phyloP scores from a whole-genome alignment of 2,888 invertebrate genomes.

The Drosophila affinis region DNA sequence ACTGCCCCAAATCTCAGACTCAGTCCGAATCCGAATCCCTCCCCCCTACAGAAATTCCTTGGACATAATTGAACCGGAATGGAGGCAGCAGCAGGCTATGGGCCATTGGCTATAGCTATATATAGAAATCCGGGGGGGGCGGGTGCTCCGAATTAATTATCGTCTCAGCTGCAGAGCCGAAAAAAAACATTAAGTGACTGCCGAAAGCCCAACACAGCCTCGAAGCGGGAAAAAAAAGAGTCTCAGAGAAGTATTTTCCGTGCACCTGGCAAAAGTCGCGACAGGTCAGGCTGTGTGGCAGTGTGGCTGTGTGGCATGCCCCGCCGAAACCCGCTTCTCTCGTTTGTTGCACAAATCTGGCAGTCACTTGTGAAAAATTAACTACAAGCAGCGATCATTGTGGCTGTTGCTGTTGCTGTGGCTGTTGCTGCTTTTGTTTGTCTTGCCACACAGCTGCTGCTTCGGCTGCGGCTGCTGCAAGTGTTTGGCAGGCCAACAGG shows the following conservation, averaged over 20 bases:
- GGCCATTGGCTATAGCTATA: neutral
- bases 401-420: constrained; percentile 50
- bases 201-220: constrained; percentile 51
- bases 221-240: constrained; percentile 53
- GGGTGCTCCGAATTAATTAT: constrained; percentile 73
- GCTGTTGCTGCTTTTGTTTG: constrained; percentile 49
- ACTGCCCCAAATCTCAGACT: constrained; percentile 67
- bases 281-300: constrained; percentile 54
- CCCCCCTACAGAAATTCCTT: constrained; percentile 55
- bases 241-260: constrained; percentile 61
- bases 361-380: constrained; percentile 76
- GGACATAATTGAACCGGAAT: constrained; percentile 73
- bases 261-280: constrained; percentile 71
- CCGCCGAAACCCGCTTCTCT: constrained; percentile 40
- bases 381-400: constrained; percentile 68
- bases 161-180: constrained; percentile 53
- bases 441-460: neutral
- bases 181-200: constrained; percentile 66
- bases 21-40: neutral
- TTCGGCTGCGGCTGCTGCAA: constrained; percentile 57
- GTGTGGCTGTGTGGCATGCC: constrained; percentile 18
- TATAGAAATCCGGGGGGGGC: constrained; percentile 10
- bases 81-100: constrained; percentile 7
- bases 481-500: constrained; percentile 62
- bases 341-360: constrained; percentile 74